Percentiles rank a stretch among this genome's conserved stretches.
These are phyloP conservation scores for Tromatobia lineatoria DNA, from an alignment of 2,888 invertebrate genomes.

Conservation along the genomic window DNA sequence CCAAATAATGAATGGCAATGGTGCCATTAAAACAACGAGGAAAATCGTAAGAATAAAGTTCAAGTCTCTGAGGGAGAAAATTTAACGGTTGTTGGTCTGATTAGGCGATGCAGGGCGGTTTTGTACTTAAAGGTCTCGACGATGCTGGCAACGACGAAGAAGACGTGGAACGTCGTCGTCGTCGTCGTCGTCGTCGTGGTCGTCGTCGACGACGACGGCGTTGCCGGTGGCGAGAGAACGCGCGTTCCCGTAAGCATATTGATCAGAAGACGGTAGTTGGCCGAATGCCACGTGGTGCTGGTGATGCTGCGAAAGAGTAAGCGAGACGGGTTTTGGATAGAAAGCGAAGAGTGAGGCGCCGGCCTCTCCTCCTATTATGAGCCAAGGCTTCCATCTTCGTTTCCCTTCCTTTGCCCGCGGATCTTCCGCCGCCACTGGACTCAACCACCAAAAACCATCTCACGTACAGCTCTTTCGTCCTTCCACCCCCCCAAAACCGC, in stretches of 20 bases:
- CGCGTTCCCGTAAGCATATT: slow-evolving; percentile 83
- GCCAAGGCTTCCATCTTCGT: slow-evolving; percentile 84
- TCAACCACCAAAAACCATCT: slow-evolving; percentile 72
- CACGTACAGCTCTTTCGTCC: slow-evolving; percentile 48
- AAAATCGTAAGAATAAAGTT: neutral
- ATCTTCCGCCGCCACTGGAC: slow-evolving; percentile 71
- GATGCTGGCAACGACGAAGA: slow-evolving; percentile 40
- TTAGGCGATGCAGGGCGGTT: neutral
- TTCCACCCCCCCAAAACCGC: slow-evolving; percentile 52
- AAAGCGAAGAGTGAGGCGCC: slow-evolving; percentile 76
- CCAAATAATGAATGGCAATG: neutral
- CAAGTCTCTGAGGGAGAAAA: neutral
- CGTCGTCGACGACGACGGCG: slow-evolving; percentile 60
- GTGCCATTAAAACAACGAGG: too few species aligned
- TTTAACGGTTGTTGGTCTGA: neutral
- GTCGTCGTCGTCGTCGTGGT: slow-evolving; percentile 51
- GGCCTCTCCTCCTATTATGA: slow-evolving; percentile 84
- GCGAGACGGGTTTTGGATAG: slow-evolving; percentile 39
- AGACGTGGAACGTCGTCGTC: slow-evolving; percentile 52
- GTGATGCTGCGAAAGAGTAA: slow-evolving; percentile 80
- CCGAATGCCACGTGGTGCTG: slow-evolving; percentile 84
- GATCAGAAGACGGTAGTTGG: slow-evolving; percentile 85
- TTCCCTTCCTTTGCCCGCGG: slow-evolving; percentile 73
- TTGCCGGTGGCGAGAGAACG: slow-evolving; percentile 69
- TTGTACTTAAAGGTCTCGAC: neutral